Conservation (phyloP, 92 coral and sea anemone genomes). For the Palythoa caribaeorum region DNA sequence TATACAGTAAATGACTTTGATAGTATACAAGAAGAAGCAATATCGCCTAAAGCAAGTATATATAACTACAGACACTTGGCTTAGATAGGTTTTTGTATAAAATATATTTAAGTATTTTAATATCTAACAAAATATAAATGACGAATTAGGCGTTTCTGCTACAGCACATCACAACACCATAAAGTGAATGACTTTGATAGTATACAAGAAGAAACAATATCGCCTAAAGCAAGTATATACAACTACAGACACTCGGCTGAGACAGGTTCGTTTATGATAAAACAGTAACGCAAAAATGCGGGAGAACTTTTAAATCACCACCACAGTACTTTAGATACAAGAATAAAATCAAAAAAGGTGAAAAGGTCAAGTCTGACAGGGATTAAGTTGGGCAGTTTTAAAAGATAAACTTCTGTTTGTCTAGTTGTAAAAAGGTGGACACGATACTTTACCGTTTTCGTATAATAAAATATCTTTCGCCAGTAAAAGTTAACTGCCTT, state of each 20-base stretch:
- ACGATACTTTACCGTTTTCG: conserved; percentile 21
- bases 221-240: conserved; percentile 10
- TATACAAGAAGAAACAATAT: background rate
- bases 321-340: conserved; percentile 29
- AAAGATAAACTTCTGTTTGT: conserved; percentile 52
- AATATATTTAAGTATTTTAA: background rate
- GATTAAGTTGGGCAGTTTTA: conserved; percentile 9
- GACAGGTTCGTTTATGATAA: background rate
- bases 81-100: background rate
- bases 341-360: conserved; percentile 28
- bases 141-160: too few relatives aligned
- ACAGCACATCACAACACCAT: too few relatives aligned
- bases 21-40: conserved; percentile 3
- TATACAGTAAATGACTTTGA: background rate
- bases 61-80: background rate
- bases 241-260: background rate
- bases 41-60: conserved; percentile 13
- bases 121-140: too few relatives aligned
- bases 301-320: conserved; percentile 3
- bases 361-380: conserved; percentile 40
- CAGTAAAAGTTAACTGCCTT: background rate
- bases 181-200: too few relatives aligned
- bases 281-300: conserved; percentile 33
- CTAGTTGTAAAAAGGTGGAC: background rate
- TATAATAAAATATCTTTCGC: conserved; percentile 34